Base-by-base conservation (phyloP, 2,888 invertebrate species). In the Tipula vernalis region DNA sequence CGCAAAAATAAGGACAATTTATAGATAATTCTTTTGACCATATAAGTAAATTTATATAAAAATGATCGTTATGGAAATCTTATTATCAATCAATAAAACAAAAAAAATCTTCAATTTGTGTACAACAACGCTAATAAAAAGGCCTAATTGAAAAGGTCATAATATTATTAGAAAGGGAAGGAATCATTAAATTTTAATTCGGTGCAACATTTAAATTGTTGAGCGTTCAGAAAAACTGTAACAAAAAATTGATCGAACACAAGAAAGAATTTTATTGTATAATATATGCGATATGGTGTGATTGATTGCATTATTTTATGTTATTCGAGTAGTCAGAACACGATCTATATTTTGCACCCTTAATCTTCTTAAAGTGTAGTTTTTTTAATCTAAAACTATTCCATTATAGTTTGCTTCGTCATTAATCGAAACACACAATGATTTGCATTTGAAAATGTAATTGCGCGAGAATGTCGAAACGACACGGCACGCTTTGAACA, bases 401-500 rank as follows among this genome's bases (percentile, higher is more conserved):
- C 10, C 6, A 10, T 44, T 44, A 12, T 44, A 44, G 12, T 44
- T 28, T 28, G 28, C 12, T 10, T 44, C 51, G 51, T 3, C 28
- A 28, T 4, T 15, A 15, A 51, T 51, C 15, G 15, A n/a, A 15
- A 15, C n/a, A n/a, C 15, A 51, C 6, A 5, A 51, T 15, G 28
- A 71, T 71, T 71, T 71, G 71, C 71, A 71, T 71, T 71, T 71
- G 28, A 28, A 28, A 28, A 71, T 71, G 10, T 3, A 28, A 28
- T 28, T 71, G 71, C 2, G 42, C 42, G 86, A 86, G 36, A 28
- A 51, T 18, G 57, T 57, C 51, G 88, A 86, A 88, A 87, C 87
- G 88, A 28, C 10, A 88, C 88, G 88, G 89, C 89, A 89, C 89
- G 88, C 89, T 88, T 88, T 88, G 88, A 89, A 88, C 88, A 88